Base-by-base conservation (phyloP, 2,797 vertebrate genomes). In the Betta splendens region DNA sequence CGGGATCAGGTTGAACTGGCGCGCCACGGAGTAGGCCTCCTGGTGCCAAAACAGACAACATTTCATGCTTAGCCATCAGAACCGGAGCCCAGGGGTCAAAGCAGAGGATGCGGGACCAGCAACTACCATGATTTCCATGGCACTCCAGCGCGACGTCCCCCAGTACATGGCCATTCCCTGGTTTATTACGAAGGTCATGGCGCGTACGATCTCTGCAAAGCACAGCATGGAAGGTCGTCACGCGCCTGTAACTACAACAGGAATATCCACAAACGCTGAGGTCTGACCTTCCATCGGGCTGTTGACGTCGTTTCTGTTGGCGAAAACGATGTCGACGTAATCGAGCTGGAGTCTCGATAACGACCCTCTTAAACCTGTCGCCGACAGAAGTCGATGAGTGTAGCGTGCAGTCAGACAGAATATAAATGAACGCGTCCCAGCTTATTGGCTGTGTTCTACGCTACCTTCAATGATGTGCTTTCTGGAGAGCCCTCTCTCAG, bases 131-230 rank as follows among this genome's bases (percentile, higher is more conserved):
- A 92, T 99, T 87, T 99, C 97, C 97, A 98, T 99, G 1, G 95
- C 95, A 0, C 95, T 98, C 97, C 97, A 99, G 73, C 98, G 94
- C 0, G 98, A 98, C 0, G 97, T 99, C 3, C 98, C 98, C 98
- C 98, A 99, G 91, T 99, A 99, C 98, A 99, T 98, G 0, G 98
- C 94, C 97, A 99, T 99, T 46, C 98, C 98, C 85, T 98, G 98
- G 77, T 99, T 98, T 77, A 99, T 99, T 35, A 99, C 98, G 0
- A 98, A 95, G 0, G 97, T 98, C 98, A 99, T 99, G 0, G 98
- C 98, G 5, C 98, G 92, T 4, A 99, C 98, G 2, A 99, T 98
- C 85, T 99, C 98, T 99, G 50, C 32, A 73, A 64, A 71, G 13
- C n/a, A 62, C 39, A 60, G 3, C 0, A 6, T 2, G 28, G 1